phyloP scores from a whole-genome alignment of 2,888 invertebrate species.

The Mythimna impura region DNA sequence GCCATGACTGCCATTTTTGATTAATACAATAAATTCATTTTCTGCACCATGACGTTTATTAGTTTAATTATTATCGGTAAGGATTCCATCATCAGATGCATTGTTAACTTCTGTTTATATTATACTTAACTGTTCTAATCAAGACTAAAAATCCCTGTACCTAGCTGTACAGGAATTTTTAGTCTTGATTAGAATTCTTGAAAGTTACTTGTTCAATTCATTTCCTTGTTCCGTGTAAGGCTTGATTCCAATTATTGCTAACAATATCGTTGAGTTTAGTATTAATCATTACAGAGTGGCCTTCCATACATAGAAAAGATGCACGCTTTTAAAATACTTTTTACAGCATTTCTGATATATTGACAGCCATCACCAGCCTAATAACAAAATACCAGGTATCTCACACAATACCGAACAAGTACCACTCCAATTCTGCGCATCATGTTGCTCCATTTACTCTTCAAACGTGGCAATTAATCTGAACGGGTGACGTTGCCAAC shows the following conservation, averaged over 20 bases:
- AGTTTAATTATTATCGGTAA: neutral
- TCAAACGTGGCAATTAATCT: constrained; percentile 88
- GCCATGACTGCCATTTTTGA: neutral
- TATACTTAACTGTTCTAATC: no score
- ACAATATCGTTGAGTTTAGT: no score
- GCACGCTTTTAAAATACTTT: neutral
- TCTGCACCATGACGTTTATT: neutral
- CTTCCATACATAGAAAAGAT: neutral
- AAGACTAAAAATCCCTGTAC: no score
- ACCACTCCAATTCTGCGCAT: constrained; percentile 78
- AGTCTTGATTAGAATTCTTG: neutral
- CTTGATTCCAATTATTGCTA: no score
- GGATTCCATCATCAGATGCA: neutral
- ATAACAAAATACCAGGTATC: constrained; percentile 47
- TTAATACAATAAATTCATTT: neutral
- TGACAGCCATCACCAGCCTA: neutral
- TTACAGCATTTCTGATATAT: neutral
- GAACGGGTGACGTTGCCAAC: constrained; percentile 83
- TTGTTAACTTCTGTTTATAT: neutral
- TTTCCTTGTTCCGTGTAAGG: no score
- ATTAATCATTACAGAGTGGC: neutral
- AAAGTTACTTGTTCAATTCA: no score
- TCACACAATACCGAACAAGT: constrained; percentile 25
- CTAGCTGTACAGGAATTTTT: no score
- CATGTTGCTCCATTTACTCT: constrained; percentile 78